Evolutionary conservation across 2,797 vertebrate species (phyloP), one percentile per base, ranked within the genome.

Genomic region (Gymnothorax javanicus): DNA sequence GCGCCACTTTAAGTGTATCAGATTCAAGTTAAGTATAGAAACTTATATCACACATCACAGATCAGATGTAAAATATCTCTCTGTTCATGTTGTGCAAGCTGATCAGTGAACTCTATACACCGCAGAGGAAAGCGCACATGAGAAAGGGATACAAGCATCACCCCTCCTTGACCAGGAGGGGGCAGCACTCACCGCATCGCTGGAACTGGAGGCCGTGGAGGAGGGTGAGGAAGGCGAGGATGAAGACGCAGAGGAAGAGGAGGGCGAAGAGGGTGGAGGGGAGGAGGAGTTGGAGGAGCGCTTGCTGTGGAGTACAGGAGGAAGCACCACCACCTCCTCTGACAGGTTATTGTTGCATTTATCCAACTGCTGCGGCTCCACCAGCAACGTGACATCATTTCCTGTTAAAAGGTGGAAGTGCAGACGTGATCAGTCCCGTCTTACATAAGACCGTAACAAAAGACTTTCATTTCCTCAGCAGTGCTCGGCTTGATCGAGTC

Each of bases 291-390:
- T 98, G 89, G 98, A 99, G 90, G 97, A 98, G 90, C 96, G 96
- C 95, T 99, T 98, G 95, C 97, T 97, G 94, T 95, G 94, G 79
- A 96, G 93, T 86, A 96, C 95, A 23, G 96, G 95, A 57, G 96
- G 95, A 56, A 94, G 87, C 86, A 95, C 95, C 90, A 96, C 96
- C 3, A 94, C 95, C 83, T 96, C 97, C 87, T 97, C 97, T 20
- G 96, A 94, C 84, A 99, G 92, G 83, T 99, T 99, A 95, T 99
- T 99, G 96, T 99, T 99, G 95, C 97, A 96, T 92, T 98, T 97
- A 86, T 99, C 98, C 23, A 99, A 95, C 94, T 98, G 97, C 93
- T 98, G 97, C 85, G 97, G 96, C 93, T 98, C 97, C 92, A 97
- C 96, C 89, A 97, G 95, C 91, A 98, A 94, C 20, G 96, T 97